Percentiles rank a stretch among this genome's conserved stretches.
These are phyloP conservation scores for Aporrectodea caliginosa DNA, from an alignment of 1,140 invertebrate species.

Conservation along the genomic window DNA sequence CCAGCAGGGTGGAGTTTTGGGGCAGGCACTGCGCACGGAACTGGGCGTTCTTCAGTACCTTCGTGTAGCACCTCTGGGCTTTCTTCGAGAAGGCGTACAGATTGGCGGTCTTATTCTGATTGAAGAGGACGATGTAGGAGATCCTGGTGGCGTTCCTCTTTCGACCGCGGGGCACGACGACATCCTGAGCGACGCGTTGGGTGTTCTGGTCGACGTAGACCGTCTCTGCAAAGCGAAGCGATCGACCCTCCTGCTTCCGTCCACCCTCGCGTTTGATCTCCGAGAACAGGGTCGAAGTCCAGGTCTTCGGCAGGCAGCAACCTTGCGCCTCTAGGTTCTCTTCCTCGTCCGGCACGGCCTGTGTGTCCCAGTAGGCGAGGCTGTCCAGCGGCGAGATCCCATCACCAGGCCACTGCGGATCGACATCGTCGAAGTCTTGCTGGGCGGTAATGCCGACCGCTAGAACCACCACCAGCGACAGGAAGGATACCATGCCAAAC, in stretches of 20 bases:
- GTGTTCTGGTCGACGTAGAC: background rate
- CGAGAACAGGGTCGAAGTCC: background rate
- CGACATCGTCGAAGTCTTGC: background rate
- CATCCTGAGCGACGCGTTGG: background rate
- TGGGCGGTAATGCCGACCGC: too few relatives aligned
- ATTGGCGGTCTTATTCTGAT: background rate
- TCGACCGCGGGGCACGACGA: background rate
- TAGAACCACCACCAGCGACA: too few relatives aligned
- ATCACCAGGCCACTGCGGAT: background rate
- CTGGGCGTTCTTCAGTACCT: background rate
- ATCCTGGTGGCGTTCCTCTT: background rate
- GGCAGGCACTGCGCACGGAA: background rate
- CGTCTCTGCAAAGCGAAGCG: background rate
- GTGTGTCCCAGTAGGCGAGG: background rate
- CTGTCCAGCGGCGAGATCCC: background rate
- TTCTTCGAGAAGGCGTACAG: background rate
- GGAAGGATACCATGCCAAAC: too few relatives aligned
- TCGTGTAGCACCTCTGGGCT: background rate
- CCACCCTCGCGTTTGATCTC: background rate
- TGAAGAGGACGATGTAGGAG: background rate
- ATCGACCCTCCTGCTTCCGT: too few relatives aligned
- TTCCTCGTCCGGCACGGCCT: too few relatives aligned
- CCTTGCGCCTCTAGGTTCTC: background rate
- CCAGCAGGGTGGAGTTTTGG: background rate
- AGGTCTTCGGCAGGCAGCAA: background rate